Percentiles rank a stretch among this genome's conserved stretches.
phyloP scores from a whole-genome alignment of 2,797 vertebrate species.

The Kryptopterus vitreolus region DNA sequence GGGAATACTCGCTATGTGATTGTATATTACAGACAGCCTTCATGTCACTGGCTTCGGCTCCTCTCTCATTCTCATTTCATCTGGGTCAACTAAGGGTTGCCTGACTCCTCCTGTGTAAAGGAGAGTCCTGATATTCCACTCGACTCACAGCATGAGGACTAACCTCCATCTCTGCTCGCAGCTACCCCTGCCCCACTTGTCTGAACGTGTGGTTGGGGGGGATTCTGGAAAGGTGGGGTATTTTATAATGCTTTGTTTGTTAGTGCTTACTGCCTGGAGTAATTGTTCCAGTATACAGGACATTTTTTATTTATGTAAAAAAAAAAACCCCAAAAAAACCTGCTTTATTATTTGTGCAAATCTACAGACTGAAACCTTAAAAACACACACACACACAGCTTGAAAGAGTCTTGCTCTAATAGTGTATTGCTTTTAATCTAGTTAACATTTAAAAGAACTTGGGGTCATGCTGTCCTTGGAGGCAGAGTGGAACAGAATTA shows the following conservation, averaged over 20 bases:
- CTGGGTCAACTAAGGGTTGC: slow-evolving; percentile 58
- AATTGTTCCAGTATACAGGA: slow-evolving; percentile 26
- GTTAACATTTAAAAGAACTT: slow-evolving; percentile 18
- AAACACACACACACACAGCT: background rate
- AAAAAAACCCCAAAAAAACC: background rate
- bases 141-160: slow-evolving; percentile 30
- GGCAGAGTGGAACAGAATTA: background rate
- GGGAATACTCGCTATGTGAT: slow-evolving; percentile 11
- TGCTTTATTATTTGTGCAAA: slow-evolving; percentile 8
- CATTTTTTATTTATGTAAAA: slow-evolving; percentile 16
- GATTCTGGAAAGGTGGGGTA: background rate
- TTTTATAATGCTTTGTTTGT: slow-evolving; percentile 33
- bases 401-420: background rate
- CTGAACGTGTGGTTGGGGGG: background rate
- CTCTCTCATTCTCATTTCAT: slow-evolving; percentile 71
- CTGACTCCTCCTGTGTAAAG: slow-evolving; percentile 23
- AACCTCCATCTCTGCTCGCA: slow-evolving; percentile 26
- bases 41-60: slow-evolving; percentile 32
- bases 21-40: slow-evolving; percentile 25
- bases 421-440: slow-evolving; percentile 2
- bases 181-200: background rate
- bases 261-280: slow-evolving; percentile 26
- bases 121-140: slow-evolving; percentile 30
- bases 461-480: slow-evolving; percentile 11
- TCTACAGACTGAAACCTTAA: background rate